phyloP scores from a whole-genome alignment of 64 coral and sea anemone species.

The Hydrozoanthus tunicans region DNA sequence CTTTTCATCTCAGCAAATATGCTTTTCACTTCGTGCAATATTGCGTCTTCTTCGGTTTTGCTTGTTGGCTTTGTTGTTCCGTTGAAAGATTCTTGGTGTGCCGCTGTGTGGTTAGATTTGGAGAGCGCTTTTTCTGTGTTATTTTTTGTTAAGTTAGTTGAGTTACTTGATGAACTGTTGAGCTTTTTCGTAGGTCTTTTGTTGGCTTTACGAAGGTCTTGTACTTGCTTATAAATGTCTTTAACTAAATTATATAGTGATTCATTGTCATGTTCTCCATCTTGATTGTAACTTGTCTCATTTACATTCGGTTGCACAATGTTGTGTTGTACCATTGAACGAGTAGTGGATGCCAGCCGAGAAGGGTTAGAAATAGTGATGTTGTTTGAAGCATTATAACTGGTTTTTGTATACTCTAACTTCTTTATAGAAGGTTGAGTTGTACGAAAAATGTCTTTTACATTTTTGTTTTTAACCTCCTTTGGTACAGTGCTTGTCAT shows the following conservation, averaged over 20 bases:
- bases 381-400: neutral
- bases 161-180: neutral
- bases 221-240: constrained; percentile 42
- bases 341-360: neutral
- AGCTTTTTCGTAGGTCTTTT: neutral
- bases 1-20: constrained; percentile 52
- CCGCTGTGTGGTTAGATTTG: neutral
- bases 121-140: neutral
- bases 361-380: neutral
- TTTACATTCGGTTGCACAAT: neutral
- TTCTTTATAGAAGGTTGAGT: neutral
- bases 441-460: neutral
- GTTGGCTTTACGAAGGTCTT: constrained; percentile 14
- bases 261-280: neutral
- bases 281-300: neutral
- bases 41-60: constrained; percentile 18
- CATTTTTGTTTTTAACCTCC: neutral
- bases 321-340: constrained; percentile 11
- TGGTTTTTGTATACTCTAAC: neutral
- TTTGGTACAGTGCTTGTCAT: neutral
- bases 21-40: constrained; percentile 40
- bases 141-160: neutral
- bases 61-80: neutral
- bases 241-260: constrained; percentile 36
- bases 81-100: neutral